Conservation (phyloP, 2,113 vertebrate genomes). For the Gobius niger region DNA sequence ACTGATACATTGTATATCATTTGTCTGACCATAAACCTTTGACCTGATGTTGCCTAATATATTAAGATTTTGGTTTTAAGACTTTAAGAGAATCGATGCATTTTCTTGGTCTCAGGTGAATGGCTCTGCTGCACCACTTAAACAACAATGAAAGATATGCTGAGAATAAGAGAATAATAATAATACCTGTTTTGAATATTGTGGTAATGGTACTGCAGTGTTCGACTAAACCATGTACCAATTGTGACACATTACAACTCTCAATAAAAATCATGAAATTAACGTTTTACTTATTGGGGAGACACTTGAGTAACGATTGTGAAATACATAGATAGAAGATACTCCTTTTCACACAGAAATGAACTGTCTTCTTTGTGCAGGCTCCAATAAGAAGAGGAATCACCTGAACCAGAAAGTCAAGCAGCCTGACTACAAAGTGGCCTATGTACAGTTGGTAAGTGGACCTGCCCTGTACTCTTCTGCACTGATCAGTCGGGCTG, state of each 20-base stretch:
- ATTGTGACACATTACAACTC: no score
- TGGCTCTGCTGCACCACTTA: not conserved
- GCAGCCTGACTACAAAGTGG: conserved; percentile 92
- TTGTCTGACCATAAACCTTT: conserved; percentile 1
- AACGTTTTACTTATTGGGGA: no score
- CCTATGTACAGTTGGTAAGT: conserved; percentile 97
- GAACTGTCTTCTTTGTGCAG: conserved; percentile 61
- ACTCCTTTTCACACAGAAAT: not conserved
- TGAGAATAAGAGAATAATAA: no score
- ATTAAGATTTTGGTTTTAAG: conserved; percentile 9
- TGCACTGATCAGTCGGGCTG: no score
- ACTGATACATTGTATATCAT: conserved; percentile 28
- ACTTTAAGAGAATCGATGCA: not conserved
- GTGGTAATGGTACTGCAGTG: no score
- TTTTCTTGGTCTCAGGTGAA: conserved; percentile 3
- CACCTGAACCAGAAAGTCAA: conserved; percentile 86
- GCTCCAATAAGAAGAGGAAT: conserved; percentile 87
- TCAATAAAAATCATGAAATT: no score
- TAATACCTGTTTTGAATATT: no score
- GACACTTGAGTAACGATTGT: not conserved
- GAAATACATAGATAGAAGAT: no score
- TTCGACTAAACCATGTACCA: no score
- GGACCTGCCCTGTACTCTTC: not conserved
- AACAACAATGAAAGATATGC: not conserved
- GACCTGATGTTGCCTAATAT: conserved; percentile 7